Percentiles rank a stretch among this genome's conserved stretches.
phyloP scores from a whole-genome alignment of 2,797 vertebrate species.

The Myotis daubentonii region DNA sequence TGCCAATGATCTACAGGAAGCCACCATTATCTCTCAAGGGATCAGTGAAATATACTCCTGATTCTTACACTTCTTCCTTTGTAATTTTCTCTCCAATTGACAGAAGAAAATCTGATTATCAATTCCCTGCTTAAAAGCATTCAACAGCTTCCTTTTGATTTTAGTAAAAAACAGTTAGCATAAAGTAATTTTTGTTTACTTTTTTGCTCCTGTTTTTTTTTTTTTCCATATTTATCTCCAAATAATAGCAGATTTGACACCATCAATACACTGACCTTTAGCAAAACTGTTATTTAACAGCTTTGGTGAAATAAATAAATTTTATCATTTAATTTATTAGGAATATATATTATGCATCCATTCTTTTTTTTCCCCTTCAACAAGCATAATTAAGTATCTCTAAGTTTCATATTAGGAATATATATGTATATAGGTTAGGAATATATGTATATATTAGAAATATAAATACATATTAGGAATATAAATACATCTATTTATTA shows the following conservation, averaged over 20 bases:
- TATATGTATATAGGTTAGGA: too few species aligned
- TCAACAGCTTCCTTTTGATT: background rate
- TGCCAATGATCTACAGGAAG: background rate
- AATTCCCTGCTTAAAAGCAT: background rate
- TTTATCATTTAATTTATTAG: background rate
- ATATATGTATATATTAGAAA: too few species aligned
- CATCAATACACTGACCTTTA: background rate
- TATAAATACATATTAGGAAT: too few species aligned
- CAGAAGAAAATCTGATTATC: background rate
- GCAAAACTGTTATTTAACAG: background rate
- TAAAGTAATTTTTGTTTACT: background rate
- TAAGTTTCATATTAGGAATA: too few species aligned
- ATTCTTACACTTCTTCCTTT: background rate
- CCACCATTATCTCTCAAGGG: background rate
- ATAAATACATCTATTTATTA: too few species aligned
- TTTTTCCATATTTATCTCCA: background rate
- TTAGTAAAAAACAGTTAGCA: background rate
- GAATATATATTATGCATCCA: too few species aligned
- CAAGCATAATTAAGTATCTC: too few species aligned
- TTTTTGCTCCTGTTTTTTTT: background rate
- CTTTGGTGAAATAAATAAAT: background rate
- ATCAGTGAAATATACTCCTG: background rate
- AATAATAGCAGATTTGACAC: background rate
- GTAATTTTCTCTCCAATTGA: background rate
- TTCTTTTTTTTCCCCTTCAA: too few species aligned